phyloP scores from a whole-genome alignment of 2,888 invertebrate species.

The Venustoraphidia nigricollis region DNA sequence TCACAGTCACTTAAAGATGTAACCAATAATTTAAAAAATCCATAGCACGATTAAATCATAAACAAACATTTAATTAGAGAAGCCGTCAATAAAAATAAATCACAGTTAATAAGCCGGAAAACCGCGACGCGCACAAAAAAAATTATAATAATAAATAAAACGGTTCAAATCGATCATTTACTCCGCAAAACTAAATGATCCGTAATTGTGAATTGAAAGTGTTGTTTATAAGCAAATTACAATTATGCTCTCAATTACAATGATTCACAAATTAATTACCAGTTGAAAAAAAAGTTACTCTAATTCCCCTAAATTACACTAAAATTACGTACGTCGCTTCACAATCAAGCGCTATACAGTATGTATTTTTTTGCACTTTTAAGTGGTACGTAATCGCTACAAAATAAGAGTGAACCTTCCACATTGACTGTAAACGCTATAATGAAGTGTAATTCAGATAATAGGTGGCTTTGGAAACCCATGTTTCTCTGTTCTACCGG shows the following conservation, averaged over 20 bases:
- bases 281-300: slow-evolving; percentile 4
- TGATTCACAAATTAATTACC: slow-evolving; percentile 6
- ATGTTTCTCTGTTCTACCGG: slow-evolving; percentile 25
- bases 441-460: slow-evolving; percentile 35
- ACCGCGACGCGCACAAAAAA: too few relatives aligned
- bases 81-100: too few relatives aligned
- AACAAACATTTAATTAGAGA: too few relatives aligned
- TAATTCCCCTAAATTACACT: slow-evolving; percentile 6
- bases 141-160: too few relatives aligned
- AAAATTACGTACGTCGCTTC: slow-evolving; percentile 3
- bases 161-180: too few relatives aligned
- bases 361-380: neutral
- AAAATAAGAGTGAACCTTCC: slow-evolving; percentile 26
- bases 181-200: too few relatives aligned
- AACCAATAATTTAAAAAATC: too few relatives aligned
- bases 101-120: too few relatives aligned
- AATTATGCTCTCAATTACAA: slow-evolving; percentile 5
- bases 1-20: too few relatives aligned
- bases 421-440: slow-evolving; percentile 33
- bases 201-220: neutral
- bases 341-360: too few relatives aligned
- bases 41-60: too few relatives aligned
- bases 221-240: slow-evolving; percentile 1
- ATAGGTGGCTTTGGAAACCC: slow-evolving; percentile 27
- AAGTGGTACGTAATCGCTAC: slow-evolving; percentile 1